A percentile compares a stretch with the other conserved stretches of the same genome.
phyloP scores from a whole-genome alignment of 1,140 invertebrate genomes.

The Penaeus indicus region DNA sequence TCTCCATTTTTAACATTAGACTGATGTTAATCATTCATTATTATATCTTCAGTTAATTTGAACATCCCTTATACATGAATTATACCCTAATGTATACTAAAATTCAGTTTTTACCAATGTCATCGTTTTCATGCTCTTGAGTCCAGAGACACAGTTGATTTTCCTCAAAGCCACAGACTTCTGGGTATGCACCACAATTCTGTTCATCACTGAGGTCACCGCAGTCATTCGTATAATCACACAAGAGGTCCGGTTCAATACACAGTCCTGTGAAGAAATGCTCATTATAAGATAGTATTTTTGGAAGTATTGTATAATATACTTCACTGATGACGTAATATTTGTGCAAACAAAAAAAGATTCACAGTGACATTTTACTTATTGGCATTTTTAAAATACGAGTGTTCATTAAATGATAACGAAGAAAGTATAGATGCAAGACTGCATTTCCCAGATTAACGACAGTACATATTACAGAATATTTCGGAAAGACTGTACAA shows the following conservation, averaged over 20 bases:
- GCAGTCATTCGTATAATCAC: slow-evolving; percentile 57
- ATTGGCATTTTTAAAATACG: too few species aligned
- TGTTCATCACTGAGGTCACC: slow-evolving; percentile 43
- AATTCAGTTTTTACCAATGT: slow-evolving; percentile 30
- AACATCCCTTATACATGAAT: too few species aligned
- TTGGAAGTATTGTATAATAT: background rate
- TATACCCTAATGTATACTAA: too few species aligned
- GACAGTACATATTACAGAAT: too few species aligned
- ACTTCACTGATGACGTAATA: background rate
- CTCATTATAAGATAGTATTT: background rate
- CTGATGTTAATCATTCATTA: too few species aligned
- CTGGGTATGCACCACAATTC: slow-evolving; percentile 25
- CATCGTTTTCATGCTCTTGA: slow-evolving; percentile 39
- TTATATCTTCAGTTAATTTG: too few species aligned
- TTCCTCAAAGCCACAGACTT: slow-evolving; percentile 47
- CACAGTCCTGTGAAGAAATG: slow-evolving; percentile 36
- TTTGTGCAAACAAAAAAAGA: background rate
- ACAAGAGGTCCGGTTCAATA: slow-evolving; percentile 31
- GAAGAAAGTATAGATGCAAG: background rate
- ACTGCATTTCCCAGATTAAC: background rate
- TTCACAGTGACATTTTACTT: background rate
- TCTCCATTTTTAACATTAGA: too few species aligned
- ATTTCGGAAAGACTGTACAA: too few species aligned
- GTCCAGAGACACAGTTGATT: slow-evolving; percentile 33
- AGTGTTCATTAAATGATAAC: too few species aligned